Evolutionary conservation across 2,888 invertebrate genomes (phyloP), one percentile per base, ranked within the genome.

Genomic region (Trissolcus japonicus): DNA sequence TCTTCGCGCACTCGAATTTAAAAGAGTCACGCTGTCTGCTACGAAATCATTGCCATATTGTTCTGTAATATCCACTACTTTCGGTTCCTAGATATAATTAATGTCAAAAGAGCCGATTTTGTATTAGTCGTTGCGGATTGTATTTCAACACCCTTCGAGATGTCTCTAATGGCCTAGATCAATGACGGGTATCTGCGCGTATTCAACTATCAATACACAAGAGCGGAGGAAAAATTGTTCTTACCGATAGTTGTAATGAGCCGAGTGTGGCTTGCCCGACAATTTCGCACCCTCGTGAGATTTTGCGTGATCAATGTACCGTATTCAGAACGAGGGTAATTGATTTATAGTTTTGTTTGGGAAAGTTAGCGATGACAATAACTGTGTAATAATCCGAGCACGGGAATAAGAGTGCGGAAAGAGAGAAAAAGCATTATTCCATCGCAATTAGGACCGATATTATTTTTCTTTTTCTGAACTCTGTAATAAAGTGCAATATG

Each of bases 31-130:
- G 56, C 54, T 63, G 59, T 71, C 79, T 80, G 81, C 82, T 82
- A 79, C 83, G 83, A 82, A 86, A 86, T 86, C 82, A 83, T 83
- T 80, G 84, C 81, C 86, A 86, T 86, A 86, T 86, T 86, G 86
- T 84, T 79, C 82, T 74, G 9, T 78, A 80, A 54, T 48, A 77
- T 80, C 79, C 66, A 61, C 55, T 66, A 73, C 74, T 72, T 81
- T 80, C 78, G 73, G 79, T 3, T 6, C 35, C 9, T 62, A 68
- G 71, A 82, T 35, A 82, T 82, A 84, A 84, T 85, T 84, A 85
- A 86, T 84, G 82, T 74, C 83, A 71, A 84, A 80, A 83, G 35
- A 82, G 75, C 82, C 67, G 69, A 51, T 57, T 74, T 60, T 2
- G 68, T 76, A 80, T 80, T 82, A 80, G 76, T 71, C 19, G 16